phyloP scores from a whole-genome alignment of 53 echinoderm and acorn worm genomes.

The Echinometra lucunter region DNA sequence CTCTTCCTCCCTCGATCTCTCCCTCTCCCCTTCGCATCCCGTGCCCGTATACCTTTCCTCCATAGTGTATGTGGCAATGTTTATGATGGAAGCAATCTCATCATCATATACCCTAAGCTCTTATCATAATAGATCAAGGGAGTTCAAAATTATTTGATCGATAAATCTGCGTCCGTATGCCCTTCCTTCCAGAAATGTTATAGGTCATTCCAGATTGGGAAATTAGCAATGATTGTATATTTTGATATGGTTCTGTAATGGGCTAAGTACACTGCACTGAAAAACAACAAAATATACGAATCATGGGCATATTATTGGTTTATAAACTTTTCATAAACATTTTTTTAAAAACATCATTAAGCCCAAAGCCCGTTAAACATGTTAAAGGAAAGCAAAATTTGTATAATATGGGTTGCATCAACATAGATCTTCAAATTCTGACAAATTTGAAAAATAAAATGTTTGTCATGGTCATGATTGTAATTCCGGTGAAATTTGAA shows the following conservation, averaged over 20 bases:
- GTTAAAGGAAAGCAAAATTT: no score
- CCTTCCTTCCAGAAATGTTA: background rate
- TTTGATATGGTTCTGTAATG: background rate
- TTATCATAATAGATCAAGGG: background rate
- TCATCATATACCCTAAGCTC: background rate
- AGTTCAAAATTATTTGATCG: constrained; percentile 1
- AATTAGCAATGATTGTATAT: background rate
- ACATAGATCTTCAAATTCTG: no score
- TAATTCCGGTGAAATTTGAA: no score
- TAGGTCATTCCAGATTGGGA: background rate
- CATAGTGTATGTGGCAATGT: background rate
- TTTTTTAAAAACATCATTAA: no score
- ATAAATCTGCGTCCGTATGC: background rate
- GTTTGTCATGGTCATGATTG: no score
- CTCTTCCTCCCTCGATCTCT: no score
- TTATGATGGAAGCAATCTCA: background rate
- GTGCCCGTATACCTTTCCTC: background rate
- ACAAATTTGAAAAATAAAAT: no score
- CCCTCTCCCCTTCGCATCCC: background rate
- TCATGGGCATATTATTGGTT: background rate
- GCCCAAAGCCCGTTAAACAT: no score
- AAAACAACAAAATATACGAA: background rate
- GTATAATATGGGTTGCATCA: no score
- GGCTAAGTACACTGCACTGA: background rate
- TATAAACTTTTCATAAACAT: no score